Conservation (phyloP, 2,797 vertebrate species). For the Poeciliopsis presidionis region DNA sequence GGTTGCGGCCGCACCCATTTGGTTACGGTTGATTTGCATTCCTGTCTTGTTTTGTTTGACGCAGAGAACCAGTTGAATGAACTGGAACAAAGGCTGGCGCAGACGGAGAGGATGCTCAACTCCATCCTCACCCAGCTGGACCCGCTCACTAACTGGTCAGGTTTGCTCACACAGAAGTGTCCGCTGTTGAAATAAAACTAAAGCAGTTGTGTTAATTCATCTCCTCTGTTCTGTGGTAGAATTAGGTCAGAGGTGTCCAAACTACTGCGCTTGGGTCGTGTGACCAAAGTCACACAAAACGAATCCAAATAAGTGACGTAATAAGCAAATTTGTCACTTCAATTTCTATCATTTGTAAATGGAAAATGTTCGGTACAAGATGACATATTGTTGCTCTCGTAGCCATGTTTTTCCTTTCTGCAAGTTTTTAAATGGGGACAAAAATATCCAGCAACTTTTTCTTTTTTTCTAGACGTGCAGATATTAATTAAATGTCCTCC, state of each 20-base stretch:
- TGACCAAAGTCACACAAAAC: background rate
- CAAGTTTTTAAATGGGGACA: no score
- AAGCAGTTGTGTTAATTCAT: background rate
- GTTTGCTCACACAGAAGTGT: background rate
- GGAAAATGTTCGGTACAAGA: no score
- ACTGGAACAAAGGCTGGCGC: constrained; percentile 87
- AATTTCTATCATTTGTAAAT: background rate
- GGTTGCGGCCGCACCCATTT: constrained; percentile 12
- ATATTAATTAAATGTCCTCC: background rate
- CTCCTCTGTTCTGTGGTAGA: background rate
- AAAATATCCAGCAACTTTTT: no score
- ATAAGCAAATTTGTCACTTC: background rate
- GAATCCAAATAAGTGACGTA: background rate
- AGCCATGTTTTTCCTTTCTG: background rate
- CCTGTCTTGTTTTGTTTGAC: background rate
- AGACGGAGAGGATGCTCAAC: constrained; percentile 92
- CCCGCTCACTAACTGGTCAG: constrained; percentile 91
- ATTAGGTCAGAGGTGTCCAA: background rate
- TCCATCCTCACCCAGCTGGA: constrained; percentile 91
- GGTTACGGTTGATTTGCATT: constrained; percentile 3
- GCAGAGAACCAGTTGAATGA: constrained; percentile 89
- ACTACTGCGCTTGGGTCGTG: background rate
- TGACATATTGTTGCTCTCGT: background rate
- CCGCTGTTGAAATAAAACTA: background rate
- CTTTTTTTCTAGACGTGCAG: no score